A percentile compares a stretch with the other conserved stretches of the same genome.
Conservation (phyloP, 1,140 invertebrate species). For the Agraylea sexmaculata region DNA sequence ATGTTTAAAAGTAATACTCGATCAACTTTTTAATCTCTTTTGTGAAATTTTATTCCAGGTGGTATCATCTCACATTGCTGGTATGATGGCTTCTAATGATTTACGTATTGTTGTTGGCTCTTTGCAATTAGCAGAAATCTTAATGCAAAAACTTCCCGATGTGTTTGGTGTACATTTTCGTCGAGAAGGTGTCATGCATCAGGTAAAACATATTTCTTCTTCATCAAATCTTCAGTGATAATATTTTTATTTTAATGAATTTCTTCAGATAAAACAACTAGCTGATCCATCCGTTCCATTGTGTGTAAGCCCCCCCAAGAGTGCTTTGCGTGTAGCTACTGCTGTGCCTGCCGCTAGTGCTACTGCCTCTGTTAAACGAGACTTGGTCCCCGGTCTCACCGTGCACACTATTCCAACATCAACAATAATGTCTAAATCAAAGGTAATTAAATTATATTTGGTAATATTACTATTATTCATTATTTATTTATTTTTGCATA, state of each 20-base stretch:
- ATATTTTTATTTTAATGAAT: not conserved
- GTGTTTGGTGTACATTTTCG: conserved; percentile 91
- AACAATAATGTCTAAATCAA: no score
- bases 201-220: conserved; percentile 45
- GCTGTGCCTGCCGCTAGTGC: conserved; percentile 16
- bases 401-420: conserved; percentile 15
- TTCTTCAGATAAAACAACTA: conserved; percentile 17
- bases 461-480: no score
- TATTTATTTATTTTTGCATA: no score
- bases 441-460: no score
- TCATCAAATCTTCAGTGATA: no score
- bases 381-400: conserved; percentile 9
- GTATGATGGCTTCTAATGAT: conserved; percentile 94
- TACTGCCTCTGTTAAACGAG: conserved; percentile 15
- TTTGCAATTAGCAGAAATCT: conserved; percentile 91
- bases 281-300: conserved; percentile 39
- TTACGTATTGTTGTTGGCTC: conserved; percentile 91
- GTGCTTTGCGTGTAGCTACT: conserved; percentile 22
- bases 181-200: conserved; percentile 89
- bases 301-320: conserved; percentile 29
- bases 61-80: conserved; percentile 93
- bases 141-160: conserved; percentile 92
- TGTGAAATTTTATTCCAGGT: conserved; percentile 32
- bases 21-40: not conserved
- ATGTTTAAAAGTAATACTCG: not conserved